Evolutionary conservation across 1,140 invertebrate genomes (phyloP).

Genomic region (Diprion similis): DNA sequence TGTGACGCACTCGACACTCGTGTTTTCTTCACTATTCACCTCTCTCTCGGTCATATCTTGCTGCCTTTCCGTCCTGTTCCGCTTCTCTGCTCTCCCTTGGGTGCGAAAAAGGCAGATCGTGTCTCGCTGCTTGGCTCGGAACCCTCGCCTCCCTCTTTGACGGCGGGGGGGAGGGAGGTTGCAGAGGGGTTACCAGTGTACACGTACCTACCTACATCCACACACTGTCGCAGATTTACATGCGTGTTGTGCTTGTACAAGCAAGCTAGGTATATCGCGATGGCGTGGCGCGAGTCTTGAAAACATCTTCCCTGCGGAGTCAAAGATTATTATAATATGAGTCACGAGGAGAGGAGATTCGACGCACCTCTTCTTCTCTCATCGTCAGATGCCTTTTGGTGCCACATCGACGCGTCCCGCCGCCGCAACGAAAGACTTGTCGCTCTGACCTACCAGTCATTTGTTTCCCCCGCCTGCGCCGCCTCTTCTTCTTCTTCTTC

Average conservation of each 20-base stretch:
- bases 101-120: too few relatives aligned
- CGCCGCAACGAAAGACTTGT: neutral
- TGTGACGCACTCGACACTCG: too few relatives aligned
- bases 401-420: too few relatives aligned
- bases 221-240: too few relatives aligned
- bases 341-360: neutral
- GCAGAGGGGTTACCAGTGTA: too few relatives aligned
- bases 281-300: neutral
- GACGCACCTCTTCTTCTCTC: neutral
- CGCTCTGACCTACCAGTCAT: neutral
- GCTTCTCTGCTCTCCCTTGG: neutral
- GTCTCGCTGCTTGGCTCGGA: too few relatives aligned
- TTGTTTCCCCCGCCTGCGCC: neutral
- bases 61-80: conserved; percentile 18
- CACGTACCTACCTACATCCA: too few relatives aligned
- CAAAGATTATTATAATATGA: neutral
- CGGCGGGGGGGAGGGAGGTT: too few relatives aligned
- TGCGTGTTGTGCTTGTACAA: neutral
- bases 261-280: neutral
- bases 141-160: too few relatives aligned
- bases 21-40: neutral
- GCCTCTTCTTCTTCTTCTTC: too few relatives aligned
- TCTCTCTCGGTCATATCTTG: conserved; percentile 9
- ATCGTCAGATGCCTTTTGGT: too few relatives aligned
- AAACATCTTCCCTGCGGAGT: neutral